phyloP scores from a whole-genome alignment of 2,113 vertebrate species.

The Mugil cephalus region DNA sequence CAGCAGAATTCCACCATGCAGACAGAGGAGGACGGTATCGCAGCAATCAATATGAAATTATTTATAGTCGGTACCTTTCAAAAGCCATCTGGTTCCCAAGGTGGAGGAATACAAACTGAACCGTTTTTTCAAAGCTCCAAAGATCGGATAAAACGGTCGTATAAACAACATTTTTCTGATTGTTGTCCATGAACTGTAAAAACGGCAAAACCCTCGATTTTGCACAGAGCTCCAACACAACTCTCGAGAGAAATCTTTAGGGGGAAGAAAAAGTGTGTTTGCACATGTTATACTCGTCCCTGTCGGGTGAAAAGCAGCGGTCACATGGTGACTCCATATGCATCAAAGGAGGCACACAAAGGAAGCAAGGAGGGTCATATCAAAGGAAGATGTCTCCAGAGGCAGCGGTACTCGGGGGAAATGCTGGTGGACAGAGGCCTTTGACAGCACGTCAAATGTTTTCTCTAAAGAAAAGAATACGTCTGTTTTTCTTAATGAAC shows the following conservation, averaged over 20 bases:
- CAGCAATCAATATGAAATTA: neutral
- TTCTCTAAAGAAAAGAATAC: conserved; percentile 11
- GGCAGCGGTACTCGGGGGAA: conserved; percentile 6
- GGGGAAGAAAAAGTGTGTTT: too few species aligned
- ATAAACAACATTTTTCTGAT: neutral
- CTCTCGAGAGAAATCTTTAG: neutral
- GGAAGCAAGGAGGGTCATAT: conserved; percentile 12
- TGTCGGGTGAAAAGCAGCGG: conserved; percentile 20
- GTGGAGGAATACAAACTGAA: neutral
- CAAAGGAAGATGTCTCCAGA: conserved; percentile 22
- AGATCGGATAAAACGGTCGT: neutral
- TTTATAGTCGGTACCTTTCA: neutral
- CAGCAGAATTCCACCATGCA: neutral
- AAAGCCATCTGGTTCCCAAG: neutral
- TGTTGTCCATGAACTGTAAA: neutral
- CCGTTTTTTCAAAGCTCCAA: neutral
- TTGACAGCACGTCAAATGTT: neutral
- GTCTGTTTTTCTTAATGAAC: conserved; percentile 1
- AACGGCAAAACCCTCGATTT: neutral
- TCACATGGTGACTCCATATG: conserved; percentile 15
- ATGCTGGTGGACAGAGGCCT: neutral
- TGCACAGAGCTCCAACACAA: neutral
- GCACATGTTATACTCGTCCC: neutral
- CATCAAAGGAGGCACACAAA: conserved; percentile 32
- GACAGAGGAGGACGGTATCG: neutral